phyloP scores from a whole-genome alignment of 2,113 vertebrate species.

The Thamnaconus septentrionalis region DNA sequence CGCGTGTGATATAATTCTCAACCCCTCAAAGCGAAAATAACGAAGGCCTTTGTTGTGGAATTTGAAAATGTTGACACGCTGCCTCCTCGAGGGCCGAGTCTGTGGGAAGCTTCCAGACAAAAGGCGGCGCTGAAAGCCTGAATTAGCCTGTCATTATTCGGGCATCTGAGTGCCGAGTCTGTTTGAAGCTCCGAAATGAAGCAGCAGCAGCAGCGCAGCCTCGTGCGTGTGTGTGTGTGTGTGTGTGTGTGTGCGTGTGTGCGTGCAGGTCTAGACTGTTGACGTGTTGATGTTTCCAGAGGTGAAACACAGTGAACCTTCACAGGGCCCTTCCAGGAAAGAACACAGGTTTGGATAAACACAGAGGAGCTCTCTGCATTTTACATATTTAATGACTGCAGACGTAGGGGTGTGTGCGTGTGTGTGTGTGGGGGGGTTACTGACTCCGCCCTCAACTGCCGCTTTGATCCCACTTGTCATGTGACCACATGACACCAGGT shows the following conservation, averaged over 20 bases:
- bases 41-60: constrained; percentile 50
- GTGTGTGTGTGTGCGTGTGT: constrained; percentile 18
- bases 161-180: constrained; percentile 34
- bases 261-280: not conserved
- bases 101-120: constrained; percentile 60
- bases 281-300: constrained; percentile 57
- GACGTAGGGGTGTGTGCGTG: not conserved
- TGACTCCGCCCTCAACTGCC: constrained; percentile 2
- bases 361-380: constrained; percentile 9
- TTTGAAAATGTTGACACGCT: constrained; percentile 60
- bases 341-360: constrained; percentile 34
- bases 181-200: constrained; percentile 46
- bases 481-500: constrained; percentile 42
- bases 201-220: not conserved
- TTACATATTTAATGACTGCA: constrained; percentile 40
- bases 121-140: constrained; percentile 63
- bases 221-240: constrained; percentile 25
- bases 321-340: constrained; percentile 45
- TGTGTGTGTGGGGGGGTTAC: not conserved
- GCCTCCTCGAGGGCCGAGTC: constrained; percentile 35
- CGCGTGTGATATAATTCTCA: constrained; percentile 43
- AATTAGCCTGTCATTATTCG: constrained; percentile 67
- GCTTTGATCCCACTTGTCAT: constrained; percentile 51
- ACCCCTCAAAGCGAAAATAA: constrained; percentile 49
- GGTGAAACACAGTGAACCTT: constrained; percentile 55